Evolutionary conservation across 1,140 invertebrate genomes (phyloP).

Genomic region (Aphidius ervi): DNA sequence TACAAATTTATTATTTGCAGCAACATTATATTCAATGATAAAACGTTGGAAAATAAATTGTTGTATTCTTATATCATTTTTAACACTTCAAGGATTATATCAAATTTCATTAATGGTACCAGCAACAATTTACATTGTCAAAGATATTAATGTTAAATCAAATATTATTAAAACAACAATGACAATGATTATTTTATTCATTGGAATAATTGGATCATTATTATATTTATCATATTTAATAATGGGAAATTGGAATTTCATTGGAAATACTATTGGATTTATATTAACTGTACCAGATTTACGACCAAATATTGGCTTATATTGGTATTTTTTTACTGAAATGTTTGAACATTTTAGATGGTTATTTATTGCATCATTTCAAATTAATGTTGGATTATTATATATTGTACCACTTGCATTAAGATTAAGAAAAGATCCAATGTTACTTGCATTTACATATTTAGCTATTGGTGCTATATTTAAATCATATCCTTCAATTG

Average conservation of each 20-base stretch:
- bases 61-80: constrained; percentile 66
- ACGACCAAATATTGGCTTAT: constrained; percentile 94
- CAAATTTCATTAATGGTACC: constrained; percentile 81
- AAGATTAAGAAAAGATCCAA: constrained; percentile 80
- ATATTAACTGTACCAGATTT: constrained; percentile 78
- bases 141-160: constrained; percentile 30
- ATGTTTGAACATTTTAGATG: constrained; percentile 98
- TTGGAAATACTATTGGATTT: constrained; percentile 44
- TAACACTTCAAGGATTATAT: constrained; percentile 83
- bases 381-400: constrained; percentile 88
- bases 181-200: constrained; percentile 41
- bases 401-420: constrained; percentile 87
- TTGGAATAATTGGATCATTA: constrained; percentile 34
- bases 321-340: constrained; percentile 99
- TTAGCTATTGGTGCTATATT: constrained; percentile 86
- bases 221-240: constrained; percentile 39
- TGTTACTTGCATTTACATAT: constrained; percentile 80
- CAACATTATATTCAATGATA: constrained; percentile 66
- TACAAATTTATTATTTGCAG: constrained; percentile 76
- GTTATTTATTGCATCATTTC: constrained; percentile 94
- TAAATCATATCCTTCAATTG: constrained; percentile 93
- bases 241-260: constrained; percentile 46
- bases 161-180: constrained; percentile 25
- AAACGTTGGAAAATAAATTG: constrained; percentile 61
- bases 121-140: constrained; percentile 58